Base-by-base conservation (phyloP, 2,113 vertebrate species). In the Saimiri boliviensis region DNA sequence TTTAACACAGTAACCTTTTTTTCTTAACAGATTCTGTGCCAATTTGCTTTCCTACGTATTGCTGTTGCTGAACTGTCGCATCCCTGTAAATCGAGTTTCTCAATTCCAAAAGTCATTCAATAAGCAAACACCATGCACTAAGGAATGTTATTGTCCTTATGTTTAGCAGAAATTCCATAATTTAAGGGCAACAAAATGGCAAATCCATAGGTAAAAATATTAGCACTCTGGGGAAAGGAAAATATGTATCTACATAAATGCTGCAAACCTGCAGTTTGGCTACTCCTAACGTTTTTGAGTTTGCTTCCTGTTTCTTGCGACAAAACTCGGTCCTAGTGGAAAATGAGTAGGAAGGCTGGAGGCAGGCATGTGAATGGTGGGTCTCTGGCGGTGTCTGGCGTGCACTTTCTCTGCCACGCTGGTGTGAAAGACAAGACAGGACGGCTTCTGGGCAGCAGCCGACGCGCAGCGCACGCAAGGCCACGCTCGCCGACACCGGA, bases 401-500 rank as follows among this genome's bases (percentile, higher is more conserved):
- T 5, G 12, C 6, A 3, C 27, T 52, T 71, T 89, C 23, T 49
- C 45, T 27, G 37, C 40, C 8, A 76, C 30, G 58, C 14, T 45
- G 20, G 32, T 12, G 8, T 45, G 40, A 49, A 68, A 58, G 5
- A 16, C 37, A 42, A 11, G 14, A 19, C 4, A 6, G 3, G 23
- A 30, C 2, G 17, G 25, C 30, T 16, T 73, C 14, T 63, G 1
- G 0, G 16, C 2, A 6, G 5, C 20, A 73, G 9, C 3, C 1
- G 1, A 2, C 10, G 12, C 19, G 47, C 32, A 37, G 32, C 14
- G 19, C 52, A 11, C 5, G 0, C 2, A 27, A 6, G 37, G 12
- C 6, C 1, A 2, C 1, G 0, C 5, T 49, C 17, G 21, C 0
- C 5, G 27, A 13, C 30, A 13, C 12, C 0, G 25, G n/a, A 87